phyloP scores from a whole-genome alignment of 2,113 vertebrate genomes.

The Tachysurus vachellii region DNA sequence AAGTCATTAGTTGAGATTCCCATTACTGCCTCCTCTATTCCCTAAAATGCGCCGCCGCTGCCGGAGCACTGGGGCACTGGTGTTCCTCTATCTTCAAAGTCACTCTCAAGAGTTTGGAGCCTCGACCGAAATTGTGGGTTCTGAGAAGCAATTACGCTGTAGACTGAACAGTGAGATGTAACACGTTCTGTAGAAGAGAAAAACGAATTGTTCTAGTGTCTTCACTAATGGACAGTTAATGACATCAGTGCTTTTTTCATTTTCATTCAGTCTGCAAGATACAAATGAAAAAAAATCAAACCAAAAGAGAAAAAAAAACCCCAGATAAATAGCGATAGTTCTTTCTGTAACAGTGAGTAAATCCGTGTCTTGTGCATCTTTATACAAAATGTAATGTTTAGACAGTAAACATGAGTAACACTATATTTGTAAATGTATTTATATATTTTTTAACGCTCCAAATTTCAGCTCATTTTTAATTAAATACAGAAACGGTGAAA shows the following conservation, averaged over 20 bases:
- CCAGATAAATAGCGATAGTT: background rate
- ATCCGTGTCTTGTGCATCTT: no score
- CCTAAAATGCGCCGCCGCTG: conserved; percentile 61
- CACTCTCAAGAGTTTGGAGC: conserved; percentile 72
- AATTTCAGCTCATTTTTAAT: background rate
- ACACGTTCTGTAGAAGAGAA: background rate
- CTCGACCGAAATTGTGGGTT: conserved; percentile 47
- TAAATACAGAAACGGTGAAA: background rate
- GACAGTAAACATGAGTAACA: no score
- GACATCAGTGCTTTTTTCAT: background rate
- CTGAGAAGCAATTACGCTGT: conserved; percentile 42
- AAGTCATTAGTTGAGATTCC: conserved; percentile 82
- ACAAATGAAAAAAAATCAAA: background rate
- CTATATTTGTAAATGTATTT: background rate
- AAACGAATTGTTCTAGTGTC: background rate
- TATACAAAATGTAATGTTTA: background rate
- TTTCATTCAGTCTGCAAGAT: background rate
- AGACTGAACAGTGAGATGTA: conserved; percentile 4
- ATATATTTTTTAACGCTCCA: background rate
- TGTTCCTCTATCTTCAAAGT: conserved; percentile 73
- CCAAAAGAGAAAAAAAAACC: no score
- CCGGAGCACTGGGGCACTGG: conserved; percentile 63
- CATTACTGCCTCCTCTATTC: conserved; percentile 74
- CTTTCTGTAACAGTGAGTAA: background rate
- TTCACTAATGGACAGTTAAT: background rate